A percentile compares a stretch with the other conserved stretches of the same genome.
Conservation (phyloP, 2,888 invertebrate species). For the Epinotia ramella region DNA sequence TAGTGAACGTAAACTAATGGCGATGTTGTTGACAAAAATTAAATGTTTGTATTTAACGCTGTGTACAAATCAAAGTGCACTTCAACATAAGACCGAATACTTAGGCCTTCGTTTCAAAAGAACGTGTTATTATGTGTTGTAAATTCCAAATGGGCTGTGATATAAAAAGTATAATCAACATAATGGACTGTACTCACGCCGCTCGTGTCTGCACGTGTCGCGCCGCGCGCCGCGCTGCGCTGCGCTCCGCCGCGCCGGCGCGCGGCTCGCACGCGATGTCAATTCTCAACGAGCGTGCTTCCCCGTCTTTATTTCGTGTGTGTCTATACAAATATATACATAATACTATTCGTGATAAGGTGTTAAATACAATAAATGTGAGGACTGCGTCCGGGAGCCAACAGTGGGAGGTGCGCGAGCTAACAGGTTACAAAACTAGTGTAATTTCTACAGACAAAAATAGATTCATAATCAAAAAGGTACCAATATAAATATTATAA, state of each 20-base stretch:
- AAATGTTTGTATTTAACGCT: slow-evolving; percentile 81
- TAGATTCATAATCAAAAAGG: slow-evolving; percentile 89
- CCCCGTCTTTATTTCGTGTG: slow-evolving; percentile 73
- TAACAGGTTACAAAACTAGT: slow-evolving; percentile 75
- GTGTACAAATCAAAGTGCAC: slow-evolving; percentile 85
- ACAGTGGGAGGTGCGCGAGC: slow-evolving; percentile 71
- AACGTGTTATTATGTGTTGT: slow-evolving; percentile 82
- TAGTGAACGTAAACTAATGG: slow-evolving; percentile 63
- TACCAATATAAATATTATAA: slow-evolving; percentile 87
- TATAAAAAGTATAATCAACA: slow-evolving; percentile 87
- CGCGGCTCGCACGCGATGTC: slow-evolving; percentile 71
- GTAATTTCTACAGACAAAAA: slow-evolving; percentile 86
- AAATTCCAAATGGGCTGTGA: slow-evolving; percentile 94
- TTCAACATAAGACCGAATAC: slow-evolving; percentile 76
- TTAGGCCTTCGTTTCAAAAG: slow-evolving; percentile 80
- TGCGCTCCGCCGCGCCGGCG: slow-evolving; percentile 67
- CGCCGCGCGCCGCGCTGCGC: slow-evolving; percentile 59
- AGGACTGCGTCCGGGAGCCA: slow-evolving; percentile 73
- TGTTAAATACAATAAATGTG: slow-evolving; percentile 78
- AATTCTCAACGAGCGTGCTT: slow-evolving; percentile 78
- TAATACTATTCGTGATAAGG: slow-evolving; percentile 79
- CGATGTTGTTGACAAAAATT: slow-evolving; percentile 76
- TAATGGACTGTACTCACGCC: slow-evolving; percentile 88
- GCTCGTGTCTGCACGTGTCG: slow-evolving; percentile 84
- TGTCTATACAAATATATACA: slow-evolving; percentile 73